Evolutionary conservation across 2,113 vertebrate genomes (phyloP).

Genomic region (Pycnonotus jocosus): DNA sequence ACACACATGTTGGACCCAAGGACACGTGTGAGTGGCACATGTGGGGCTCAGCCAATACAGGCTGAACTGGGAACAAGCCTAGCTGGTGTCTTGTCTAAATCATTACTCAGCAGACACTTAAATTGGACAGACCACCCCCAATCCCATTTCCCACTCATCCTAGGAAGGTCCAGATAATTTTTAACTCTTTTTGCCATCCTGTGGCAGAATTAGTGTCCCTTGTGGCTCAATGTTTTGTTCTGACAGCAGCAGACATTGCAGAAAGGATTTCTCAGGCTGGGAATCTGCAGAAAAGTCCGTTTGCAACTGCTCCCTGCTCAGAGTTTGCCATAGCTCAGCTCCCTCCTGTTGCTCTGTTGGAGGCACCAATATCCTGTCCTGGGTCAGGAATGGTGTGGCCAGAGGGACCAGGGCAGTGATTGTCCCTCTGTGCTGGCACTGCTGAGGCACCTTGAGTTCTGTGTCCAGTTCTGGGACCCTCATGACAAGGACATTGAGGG

Average conservation of each 20-base stretch:
- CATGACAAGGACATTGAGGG: accelerated
- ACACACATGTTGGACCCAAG: background rate
- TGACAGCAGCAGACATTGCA: background rate
- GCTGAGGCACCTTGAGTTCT: background rate
- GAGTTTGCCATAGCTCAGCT: background rate
- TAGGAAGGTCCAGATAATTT: background rate
- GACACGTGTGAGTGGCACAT: accelerated
- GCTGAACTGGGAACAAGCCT: background rate
- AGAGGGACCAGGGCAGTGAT: background rate
- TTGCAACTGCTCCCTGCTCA: background rate
- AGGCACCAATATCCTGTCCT: background rate
- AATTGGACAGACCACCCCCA: background rate
- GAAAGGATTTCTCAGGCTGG: background rate
- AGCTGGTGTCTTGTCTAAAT: background rate
- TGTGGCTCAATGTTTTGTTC: background rate
- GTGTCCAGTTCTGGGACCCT: background rate
- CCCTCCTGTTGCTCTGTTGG: background rate
- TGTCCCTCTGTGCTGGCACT: background rate
- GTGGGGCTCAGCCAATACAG: background rate
- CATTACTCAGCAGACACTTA: background rate
- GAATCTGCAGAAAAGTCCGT: background rate
- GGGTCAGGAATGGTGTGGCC: background rate
- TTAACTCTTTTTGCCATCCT: background rate
- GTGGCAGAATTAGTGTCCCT: background rate
- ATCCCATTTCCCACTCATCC: background rate